Evolutionary conservation across 1,140 invertebrate species (phyloP).

Genomic region (Cataglyphis hispanica): DNA sequence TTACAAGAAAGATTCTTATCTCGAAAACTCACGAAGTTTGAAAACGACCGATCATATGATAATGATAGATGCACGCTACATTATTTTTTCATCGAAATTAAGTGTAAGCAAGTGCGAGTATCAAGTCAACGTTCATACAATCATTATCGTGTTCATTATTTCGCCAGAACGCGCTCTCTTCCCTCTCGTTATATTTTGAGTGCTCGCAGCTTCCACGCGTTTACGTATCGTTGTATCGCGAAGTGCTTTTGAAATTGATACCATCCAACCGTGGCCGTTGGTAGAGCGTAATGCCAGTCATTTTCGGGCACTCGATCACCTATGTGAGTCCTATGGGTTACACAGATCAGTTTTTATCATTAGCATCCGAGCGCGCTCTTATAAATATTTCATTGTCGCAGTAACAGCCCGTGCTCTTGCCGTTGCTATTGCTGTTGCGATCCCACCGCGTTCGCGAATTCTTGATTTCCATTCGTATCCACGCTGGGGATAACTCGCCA

Average conservation of each 20-base stretch:
- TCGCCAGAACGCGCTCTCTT: slow-evolving; percentile 22
- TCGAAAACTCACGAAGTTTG: neutral
- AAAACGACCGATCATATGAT: neutral
- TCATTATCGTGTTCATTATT: slow-evolving; percentile 22
- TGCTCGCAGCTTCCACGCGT: neutral
- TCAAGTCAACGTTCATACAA: neutral
- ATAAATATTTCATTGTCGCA: slow-evolving; percentile 46
- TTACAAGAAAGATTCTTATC: neutral
- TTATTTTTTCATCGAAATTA: slow-evolving; percentile 23
- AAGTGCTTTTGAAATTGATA: slow-evolving; percentile 53
- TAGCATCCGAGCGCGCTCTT: slow-evolving; percentile 7
- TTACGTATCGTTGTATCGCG: slow-evolving; percentile 7
- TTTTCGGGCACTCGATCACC: slow-evolving; percentile 27
- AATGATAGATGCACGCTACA: neutral
- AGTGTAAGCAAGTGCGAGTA: neutral
- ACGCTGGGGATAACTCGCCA: slow-evolving; percentile 63
- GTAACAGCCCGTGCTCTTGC: neutral
- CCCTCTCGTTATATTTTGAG: slow-evolving; percentile 8
- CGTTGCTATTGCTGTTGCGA: neutral
- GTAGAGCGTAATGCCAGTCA: neutral
- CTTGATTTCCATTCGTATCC: slow-evolving; percentile 62
- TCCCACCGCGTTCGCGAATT: slow-evolving; percentile 6
- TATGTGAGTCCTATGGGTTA: slow-evolving; percentile 10
- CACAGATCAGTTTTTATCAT: slow-evolving; percentile 53
- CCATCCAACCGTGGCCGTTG: slow-evolving; percentile 7